Conservation (phyloP, 2,797 vertebrate species). For the Peromyscus eremicus region DNA sequence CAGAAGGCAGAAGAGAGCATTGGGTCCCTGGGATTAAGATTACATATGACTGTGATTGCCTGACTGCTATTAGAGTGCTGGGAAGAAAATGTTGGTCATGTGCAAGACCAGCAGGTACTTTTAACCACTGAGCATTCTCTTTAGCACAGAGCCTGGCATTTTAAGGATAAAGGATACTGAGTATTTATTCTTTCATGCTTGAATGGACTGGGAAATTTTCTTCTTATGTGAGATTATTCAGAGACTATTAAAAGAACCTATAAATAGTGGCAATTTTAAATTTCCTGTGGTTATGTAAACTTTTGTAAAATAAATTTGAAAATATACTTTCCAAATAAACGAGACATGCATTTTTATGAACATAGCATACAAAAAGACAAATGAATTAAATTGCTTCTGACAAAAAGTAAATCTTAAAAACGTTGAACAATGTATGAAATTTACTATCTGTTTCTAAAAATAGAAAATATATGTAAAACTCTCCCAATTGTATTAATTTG, state of each 20-base stretch:
- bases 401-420: not conserved
- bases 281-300: not conserved
- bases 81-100: not conserved
- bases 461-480: not conserved
- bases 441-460: conserved; percentile 22
- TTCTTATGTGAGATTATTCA: not conserved
- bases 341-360: not conserved
- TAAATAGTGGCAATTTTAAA: not conserved
- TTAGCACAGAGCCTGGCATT: not conserved
- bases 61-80: not conserved
- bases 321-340: conserved; percentile 36
- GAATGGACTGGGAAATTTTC: not conserved
- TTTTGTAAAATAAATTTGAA: not conserved
- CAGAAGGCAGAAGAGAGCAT: not conserved
- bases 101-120: not conserved
- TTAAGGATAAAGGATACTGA: conserved; percentile 16
- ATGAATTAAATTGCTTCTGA: not conserved
- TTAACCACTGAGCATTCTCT: not conserved
- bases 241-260: not conserved
- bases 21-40: not conserved
- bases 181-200: not conserved
- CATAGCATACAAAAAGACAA: not conserved
- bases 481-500: not conserved
- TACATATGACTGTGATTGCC: not conserved
- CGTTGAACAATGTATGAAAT: conserved; percentile 43